Base-by-base conservation (phyloP, 2,888 invertebrate genomes). In the Icerya purchasi region DNA sequence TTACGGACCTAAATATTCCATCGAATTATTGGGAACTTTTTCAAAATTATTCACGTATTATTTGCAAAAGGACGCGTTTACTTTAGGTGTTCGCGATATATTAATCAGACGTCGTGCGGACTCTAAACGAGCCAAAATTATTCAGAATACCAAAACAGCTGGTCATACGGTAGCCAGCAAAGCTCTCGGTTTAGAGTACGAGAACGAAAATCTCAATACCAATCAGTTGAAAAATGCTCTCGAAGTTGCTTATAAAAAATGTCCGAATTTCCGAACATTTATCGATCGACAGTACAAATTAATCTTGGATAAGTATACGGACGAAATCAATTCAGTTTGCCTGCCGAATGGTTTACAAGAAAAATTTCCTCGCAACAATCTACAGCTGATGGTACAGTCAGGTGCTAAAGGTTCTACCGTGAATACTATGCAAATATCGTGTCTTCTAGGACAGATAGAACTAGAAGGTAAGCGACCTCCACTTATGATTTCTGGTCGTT, bases 351-450 rank as follows among this genome's bases (percentile, higher is more conserved):
- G 96, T 1, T 75, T 99, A 52, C 73, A 90, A 5, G 82, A 83
- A 63, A 80, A 83, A 66, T 98, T 98, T 69, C 97, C 98, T 0
- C 73, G 81, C 20, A 99, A 99, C 71, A 94, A 94, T 73, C 77
- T 99, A n/a, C 96, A 97, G 70, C 72, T 98, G 65, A 97, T 99
- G 96, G 94, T 98, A 0, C 83, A 90, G 68, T 93, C 97, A 20
- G 98, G 98, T 62, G 98, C 98, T 0, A 99, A 99, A 72, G 98
- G 68, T n/a, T 91, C 94, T 0, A 84, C 87, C 59, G 97, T 96
- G 0, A 97, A 97, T 70, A 88, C 91, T 66, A 91, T 93, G 88
- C 94, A 98, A 74, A 99, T 99, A 68, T 97, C 97, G 0, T 94
- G 94, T 72, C 76, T 94, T 49, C 76, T 99, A 14, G 98, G 98